Conservation (phyloP, 2,113 vertebrate species). For the Triplophysa tibetana region DNA sequence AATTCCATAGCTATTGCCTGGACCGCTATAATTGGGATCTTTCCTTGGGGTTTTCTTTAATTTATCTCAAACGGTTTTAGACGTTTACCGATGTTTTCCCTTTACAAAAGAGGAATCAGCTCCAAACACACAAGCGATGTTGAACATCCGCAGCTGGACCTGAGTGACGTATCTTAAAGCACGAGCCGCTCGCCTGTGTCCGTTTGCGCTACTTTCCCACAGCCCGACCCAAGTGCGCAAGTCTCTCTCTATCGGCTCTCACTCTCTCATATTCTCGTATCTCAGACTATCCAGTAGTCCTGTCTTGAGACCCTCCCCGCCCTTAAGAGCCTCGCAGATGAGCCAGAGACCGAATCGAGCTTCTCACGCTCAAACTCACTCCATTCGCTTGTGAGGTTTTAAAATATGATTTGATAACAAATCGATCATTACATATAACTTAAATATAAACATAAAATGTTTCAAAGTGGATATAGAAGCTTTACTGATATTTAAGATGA, state of each 20-base stretch:
- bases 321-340: slow-evolving; percentile 10
- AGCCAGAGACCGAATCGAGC: not conserved
- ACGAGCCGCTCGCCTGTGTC: not conserved
- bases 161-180: not conserved
- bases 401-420: no score
- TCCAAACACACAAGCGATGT: not conserved
- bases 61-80: not conserved
- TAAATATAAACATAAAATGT: no score
- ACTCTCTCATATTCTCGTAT: slow-evolving; percentile 9
- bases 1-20: slow-evolving; percentile 49
- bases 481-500: no score
- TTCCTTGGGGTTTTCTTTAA: not conserved
- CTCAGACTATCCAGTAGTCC: slow-evolving; percentile 3
- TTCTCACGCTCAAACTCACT: no score
- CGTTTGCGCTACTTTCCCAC: slow-evolving; percentile 6
- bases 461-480: no score
- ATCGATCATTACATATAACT: no score
- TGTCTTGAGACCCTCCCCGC: slow-evolving; percentile 48
- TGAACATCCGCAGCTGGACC: slow-evolving; percentile 14
- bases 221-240: slow-evolving; percentile 23
- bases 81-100: not conserved
- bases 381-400: no score
- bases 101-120: not conserved
- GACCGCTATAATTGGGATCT: not conserved
- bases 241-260: not conserved